Evolutionary conservation across 2,797 vertebrate genomes (phyloP), one percentile per base, ranked within the genome.

Genomic region (Chrysolophus pictus): DNA sequence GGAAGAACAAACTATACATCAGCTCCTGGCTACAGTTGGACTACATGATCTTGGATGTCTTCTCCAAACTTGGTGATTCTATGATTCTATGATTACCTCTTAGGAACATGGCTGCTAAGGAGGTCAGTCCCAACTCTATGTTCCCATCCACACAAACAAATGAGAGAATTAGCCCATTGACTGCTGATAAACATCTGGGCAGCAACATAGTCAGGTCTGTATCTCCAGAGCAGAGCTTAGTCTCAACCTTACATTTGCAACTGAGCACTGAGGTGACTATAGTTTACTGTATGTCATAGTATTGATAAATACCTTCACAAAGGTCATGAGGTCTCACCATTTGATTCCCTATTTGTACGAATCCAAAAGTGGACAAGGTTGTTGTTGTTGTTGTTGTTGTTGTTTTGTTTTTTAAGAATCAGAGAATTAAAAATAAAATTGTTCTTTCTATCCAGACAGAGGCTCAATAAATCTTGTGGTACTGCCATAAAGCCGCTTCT

Each of bases 131-230:
- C 83, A 81, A 56, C 35, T 62, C 46, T 5, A 1, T 0, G 0
- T n/a, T 88, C 74, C 51, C 58, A 6, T 16, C 51, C 62, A 17
- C 42, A 39, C 8, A 67, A 72, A 71, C 0, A 2, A 83, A 76
- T 14, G 37, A 41, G 46, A 77, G 79, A 92, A 55, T 91, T 53
- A 63, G 6, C 53, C 59, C 0, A 0, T 35, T 44, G 78, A 73
- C 60, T 69, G 35, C 51, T 92, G 76, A 28, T 62, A 82, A 69
- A 56, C 64, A 46, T 78, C 92, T 94, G 91, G 12, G 47, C 68
- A 73, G 59, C 68, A 39, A 70, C 55, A 47, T 0, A 3, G 65
- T 28, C 58, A 71, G 14, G 14, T 35, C 62, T 82, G 23, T 67
- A 3, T 0, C 41, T 74, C 28, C 72, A 71, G 71, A 59, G 65